These are phyloP conservation scores for Callimorpha dominula DNA, from an alignment of 2,888 invertebrate genomes.

Conservation along the genomic window DNA sequence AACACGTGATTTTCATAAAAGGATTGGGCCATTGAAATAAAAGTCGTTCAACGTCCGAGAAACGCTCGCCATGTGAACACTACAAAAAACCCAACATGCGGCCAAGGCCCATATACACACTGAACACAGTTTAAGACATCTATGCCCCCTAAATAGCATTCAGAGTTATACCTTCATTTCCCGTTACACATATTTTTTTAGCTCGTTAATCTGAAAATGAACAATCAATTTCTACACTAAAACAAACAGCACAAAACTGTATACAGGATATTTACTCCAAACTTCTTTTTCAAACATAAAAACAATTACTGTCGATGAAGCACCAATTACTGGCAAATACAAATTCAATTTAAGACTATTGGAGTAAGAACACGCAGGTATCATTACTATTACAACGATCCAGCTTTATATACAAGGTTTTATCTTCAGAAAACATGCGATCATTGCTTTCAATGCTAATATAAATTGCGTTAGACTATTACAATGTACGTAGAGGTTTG, in stretches of 20 bases:
- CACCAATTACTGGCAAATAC: constrained; percentile 29
- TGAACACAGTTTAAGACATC: too few relatives aligned
- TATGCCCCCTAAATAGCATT: too few relatives aligned
- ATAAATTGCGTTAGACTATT: constrained; percentile 16
- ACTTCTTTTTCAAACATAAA: constrained; percentile 16
- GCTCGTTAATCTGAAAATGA: not conserved
- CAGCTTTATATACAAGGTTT: constrained; percentile 27
- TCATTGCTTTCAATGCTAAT: constrained; percentile 35
- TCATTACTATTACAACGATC: constrained; percentile 33
- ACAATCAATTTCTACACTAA: not conserved
- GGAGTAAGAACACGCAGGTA: constrained; percentile 41
- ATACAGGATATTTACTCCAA: not conserved
- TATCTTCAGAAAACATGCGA: constrained; percentile 44
- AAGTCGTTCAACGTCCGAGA: too few relatives aligned
- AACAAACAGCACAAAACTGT: not conserved
- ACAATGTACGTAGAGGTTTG: constrained; percentile 5
- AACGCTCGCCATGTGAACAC: too few relatives aligned
- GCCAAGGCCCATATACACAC: too few relatives aligned
- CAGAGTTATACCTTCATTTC: too few relatives aligned
- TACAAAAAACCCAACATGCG: too few relatives aligned
- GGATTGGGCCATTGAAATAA: too few relatives aligned
- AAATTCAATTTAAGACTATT: constrained; percentile 44
- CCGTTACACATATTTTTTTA: not conserved
- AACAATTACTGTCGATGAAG: constrained; percentile 26
- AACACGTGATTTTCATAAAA: too few relatives aligned